Conservation (phyloP, 2,113 vertebrate genomes). For the Pelmatolapia mariae region DNA sequence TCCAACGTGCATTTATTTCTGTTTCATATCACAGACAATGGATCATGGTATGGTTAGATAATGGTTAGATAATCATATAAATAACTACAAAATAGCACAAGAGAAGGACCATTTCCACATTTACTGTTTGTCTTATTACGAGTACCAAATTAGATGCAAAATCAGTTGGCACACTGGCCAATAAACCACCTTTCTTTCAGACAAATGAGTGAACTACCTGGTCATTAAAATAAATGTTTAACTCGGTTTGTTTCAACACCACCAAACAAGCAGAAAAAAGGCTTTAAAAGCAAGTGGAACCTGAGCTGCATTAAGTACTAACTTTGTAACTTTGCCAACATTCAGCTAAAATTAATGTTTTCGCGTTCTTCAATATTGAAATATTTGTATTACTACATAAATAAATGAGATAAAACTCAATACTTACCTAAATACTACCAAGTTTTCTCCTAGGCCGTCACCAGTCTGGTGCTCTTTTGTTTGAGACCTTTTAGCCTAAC, state of each 20-base stretch:
- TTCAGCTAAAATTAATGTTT: background rate
- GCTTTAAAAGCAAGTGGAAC: background rate
- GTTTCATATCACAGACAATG: background rate
- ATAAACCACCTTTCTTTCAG: background rate
- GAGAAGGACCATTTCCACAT: background rate
- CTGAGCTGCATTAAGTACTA: background rate
- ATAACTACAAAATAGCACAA: background rate
- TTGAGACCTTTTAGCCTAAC: background rate
- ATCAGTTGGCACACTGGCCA: background rate
- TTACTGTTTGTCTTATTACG: background rate
- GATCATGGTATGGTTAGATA: background rate
- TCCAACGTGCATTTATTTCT: background rate
- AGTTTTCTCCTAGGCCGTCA: background rate
- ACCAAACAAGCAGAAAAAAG: background rate
- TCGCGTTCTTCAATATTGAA: background rate
- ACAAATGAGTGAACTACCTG: background rate
- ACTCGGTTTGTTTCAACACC: background rate
- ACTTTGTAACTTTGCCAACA: background rate
- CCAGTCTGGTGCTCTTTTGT: background rate
- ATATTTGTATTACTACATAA: background rate
- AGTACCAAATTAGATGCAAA: background rate
- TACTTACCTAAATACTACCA: background rate
- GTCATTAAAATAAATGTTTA: background rate
- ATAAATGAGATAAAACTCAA: background rate
- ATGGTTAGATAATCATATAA: background rate